Evolutionary conservation across 2,888 invertebrate species (phyloP).

Genomic region (Chloroclysta siterata): DNA sequence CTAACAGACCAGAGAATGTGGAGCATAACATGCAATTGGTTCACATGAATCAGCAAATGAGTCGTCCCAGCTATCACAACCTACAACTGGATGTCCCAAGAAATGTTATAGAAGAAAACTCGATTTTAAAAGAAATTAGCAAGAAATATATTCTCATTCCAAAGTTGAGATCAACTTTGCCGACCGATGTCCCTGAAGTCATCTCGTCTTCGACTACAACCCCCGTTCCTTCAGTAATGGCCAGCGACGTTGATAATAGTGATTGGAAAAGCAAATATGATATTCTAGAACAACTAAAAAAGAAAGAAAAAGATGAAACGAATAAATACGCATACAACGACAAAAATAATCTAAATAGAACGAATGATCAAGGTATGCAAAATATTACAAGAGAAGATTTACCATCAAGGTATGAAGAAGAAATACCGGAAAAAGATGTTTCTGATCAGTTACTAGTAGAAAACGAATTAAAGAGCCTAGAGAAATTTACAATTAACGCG

Average conservation of each 20-base stretch:
- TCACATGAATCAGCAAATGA: conserved; percentile 29
- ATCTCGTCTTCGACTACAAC: conserved; percentile 23
- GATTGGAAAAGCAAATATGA: conserved; percentile 80
- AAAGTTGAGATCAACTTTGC: conserved; percentile 50
- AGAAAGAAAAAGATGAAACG: conserved; percentile 50
- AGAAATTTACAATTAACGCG: conserved; percentile 24
- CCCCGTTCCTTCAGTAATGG: conserved; percentile 21
- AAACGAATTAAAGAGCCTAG: conserved; percentile 21
- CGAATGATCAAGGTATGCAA: conserved; percentile 16
- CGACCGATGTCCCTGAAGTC: conserved; percentile 41
- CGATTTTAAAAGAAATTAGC: conserved; percentile 67
- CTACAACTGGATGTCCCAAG: conserved; percentile 40
- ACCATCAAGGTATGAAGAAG: conserved; percentile 38
- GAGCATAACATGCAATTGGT: conserved; percentile 27
- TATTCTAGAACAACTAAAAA: conserved; percentile 69
- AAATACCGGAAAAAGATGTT: conserved; percentile 53
- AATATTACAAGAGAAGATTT: conserved; percentile 24
- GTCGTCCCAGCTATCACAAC: conserved; percentile 33
- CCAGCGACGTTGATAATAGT: conserved; percentile 47
- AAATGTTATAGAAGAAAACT: conserved; percentile 50
- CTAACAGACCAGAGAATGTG: conserved; percentile 25
- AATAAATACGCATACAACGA: conserved; percentile 24
- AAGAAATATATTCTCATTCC: conserved; percentile 78
- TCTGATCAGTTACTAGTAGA: conserved; percentile 28
- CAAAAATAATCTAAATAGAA: conserved; percentile 6